Base-by-base conservation (phyloP, 1,140 invertebrate species). In the Eriosoma lanigerum region DNA sequence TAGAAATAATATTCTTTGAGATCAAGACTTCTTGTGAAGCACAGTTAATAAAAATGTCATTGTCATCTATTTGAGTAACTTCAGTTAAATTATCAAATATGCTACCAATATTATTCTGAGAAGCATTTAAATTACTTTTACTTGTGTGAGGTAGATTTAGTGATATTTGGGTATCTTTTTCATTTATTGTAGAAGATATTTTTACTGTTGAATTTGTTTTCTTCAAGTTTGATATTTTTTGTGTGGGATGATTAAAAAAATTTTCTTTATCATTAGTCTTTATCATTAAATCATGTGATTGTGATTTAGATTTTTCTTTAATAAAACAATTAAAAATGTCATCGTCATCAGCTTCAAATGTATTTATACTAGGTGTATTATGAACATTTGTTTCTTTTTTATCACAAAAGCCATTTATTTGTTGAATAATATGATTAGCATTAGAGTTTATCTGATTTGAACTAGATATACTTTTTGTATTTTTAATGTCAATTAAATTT, bases 341-440 rank as follows among this genome's bases (percentile, higher is more conserved):
- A 75, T 75, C 72, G 21, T 75, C 72, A 21, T 75, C 72, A 6
- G 72, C 50, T 24, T 75, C 72, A 75, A 75, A 75, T 56, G 72
- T 75, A 75, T 75, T 75, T 17, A 17, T 13, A 8, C 26, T 29
- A 60, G 8, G 5, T 13, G 1, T 58, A 58, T 26, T 58, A 26
- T 58, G 13, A 26, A 12, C 56, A 26, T 58, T 13, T 0, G 56
- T 58, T 26, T n/a, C 4, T 21, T 21, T 54, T 54, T 54, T 21
- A n/a, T 10, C 3, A 21, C 8, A 10, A n/a, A 54, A 13, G 21
- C 24, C 13, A 5, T 58, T 12, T 24, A 12, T 19, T 24, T 9
- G 12, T 56, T 56, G 10, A 21, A 13, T 3, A 56, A 12, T 3
- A 12, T 1, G 13, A 21, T 56, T 24, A 21, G n/a, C 5, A 24